Evolutionary conservation across 1,140 invertebrate species (phyloP).

Genomic region (Hycleus cichorii): DNA sequence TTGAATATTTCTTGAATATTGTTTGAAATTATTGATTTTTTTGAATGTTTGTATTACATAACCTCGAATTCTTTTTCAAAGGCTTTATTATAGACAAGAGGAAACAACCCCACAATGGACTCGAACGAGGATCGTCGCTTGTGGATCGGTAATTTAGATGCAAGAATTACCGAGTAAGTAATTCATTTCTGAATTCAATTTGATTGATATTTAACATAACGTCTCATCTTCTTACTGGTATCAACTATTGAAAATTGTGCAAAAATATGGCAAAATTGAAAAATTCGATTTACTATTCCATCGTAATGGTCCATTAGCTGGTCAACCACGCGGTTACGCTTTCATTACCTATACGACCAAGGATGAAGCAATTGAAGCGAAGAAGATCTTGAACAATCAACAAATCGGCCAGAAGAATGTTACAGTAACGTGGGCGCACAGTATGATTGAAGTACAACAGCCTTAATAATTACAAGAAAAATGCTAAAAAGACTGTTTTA

Average conservation of each 20-base stretch:
- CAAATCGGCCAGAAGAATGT: slow-evolving; percentile 66
- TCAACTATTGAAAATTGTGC: slow-evolving; percentile 88
- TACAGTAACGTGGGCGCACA: slow-evolving; percentile 75
- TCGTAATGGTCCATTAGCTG: slow-evolving; percentile 76
- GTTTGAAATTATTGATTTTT: too few species aligned
- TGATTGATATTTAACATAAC: slow-evolving; percentile 26
- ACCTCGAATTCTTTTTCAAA: too few species aligned
- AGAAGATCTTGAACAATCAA: slow-evolving; percentile 66
- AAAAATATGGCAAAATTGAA: slow-evolving; percentile 84
- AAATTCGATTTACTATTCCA: slow-evolving; percentile 94
- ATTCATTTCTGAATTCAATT: slow-evolving; percentile 20
- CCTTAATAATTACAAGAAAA: not conserved
- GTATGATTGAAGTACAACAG: slow-evolving; percentile 55
- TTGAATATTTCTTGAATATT: not conserved
- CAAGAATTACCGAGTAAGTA: slow-evolving; percentile 85
- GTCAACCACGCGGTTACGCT: slow-evolving; percentile 86
- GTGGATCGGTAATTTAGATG: slow-evolving; percentile 87
- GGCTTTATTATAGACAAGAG: too few species aligned
- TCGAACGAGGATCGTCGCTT: slow-evolving; percentile 59
- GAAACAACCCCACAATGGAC: too few species aligned
- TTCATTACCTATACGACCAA: slow-evolving; percentile 77
- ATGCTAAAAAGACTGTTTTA: slow-evolving; percentile 37
- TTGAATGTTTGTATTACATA: too few species aligned
- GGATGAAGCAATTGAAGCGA: slow-evolving; percentile 58
- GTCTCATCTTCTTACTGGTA: slow-evolving; percentile 60